Evolutionary conservation across 1,140 invertebrate species (phyloP).

Genomic region (Pachyrhynchus sulphureomaculatus): DNA sequence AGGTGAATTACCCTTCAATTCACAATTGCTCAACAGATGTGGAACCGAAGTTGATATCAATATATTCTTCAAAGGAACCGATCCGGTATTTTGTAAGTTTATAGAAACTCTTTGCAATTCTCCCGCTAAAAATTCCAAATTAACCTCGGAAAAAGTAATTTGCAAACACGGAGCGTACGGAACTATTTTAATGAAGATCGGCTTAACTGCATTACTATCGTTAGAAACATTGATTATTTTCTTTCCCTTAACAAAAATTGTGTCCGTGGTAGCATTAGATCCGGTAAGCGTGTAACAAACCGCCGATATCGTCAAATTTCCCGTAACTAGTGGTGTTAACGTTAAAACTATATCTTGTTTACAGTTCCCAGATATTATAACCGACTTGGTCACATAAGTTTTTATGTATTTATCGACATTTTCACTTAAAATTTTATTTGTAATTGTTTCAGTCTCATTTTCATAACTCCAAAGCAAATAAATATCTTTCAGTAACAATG

Average conservation of each 20-base stretch:
- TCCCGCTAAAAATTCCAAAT: slow-evolving; percentile 67
- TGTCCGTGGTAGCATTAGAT: slow-evolving; percentile 42
- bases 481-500: slow-evolving; percentile 70
- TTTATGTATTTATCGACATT: slow-evolving; percentile 50
- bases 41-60: slow-evolving; percentile 68
- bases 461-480: slow-evolving; percentile 79
- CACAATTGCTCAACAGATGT: slow-evolving; percentile 59
- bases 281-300: slow-evolving; percentile 52
- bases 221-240: slow-evolving; percentile 59
- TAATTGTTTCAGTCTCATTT: slow-evolving; percentile 50
- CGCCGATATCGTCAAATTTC: slow-evolving; percentile 52
- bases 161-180: slow-evolving; percentile 72
- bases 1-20: slow-evolving; percentile 34
- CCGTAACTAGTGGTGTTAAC: slow-evolving; percentile 53
- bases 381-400: slow-evolving; percentile 50
- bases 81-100: slow-evolving; percentile 69
- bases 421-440: slow-evolving; percentile 44
- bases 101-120: slow-evolving; percentile 70
- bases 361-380: slow-evolving; percentile 49
- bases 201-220: slow-evolving; percentile 49
- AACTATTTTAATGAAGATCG: slow-evolving; percentile 64
- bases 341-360: slow-evolving; percentile 51
- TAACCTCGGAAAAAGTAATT: slow-evolving; percentile 70
- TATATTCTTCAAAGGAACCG: slow-evolving; percentile 64
- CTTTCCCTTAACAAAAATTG: slow-evolving; percentile 61